Percentiles rank a stretch among this genome's conserved stretches.
Evolutionary conservation across 2,888 invertebrate genomes (phyloP).

Genomic region (Bruchidius siliquastri): DNA sequence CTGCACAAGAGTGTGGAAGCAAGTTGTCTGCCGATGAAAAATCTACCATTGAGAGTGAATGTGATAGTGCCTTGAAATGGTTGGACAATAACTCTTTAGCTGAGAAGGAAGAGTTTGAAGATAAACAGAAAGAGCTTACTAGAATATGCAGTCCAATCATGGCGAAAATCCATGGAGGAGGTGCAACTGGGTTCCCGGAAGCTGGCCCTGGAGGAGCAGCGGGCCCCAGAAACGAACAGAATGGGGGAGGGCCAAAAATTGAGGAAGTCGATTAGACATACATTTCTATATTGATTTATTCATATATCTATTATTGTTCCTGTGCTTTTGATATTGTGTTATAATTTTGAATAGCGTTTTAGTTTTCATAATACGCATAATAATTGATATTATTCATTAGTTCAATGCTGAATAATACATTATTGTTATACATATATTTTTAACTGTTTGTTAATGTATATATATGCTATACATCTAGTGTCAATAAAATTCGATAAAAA

Average conservation of each 20-base stretch:
- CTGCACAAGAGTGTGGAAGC: constrained; percentile 59
- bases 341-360: not conserved
- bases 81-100: constrained; percentile 60
- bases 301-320: not conserved
- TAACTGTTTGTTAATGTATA: not conserved
- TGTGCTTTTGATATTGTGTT: not conserved
- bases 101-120: constrained; percentile 63
- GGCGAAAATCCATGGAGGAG: constrained; percentile 50
- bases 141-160: constrained; percentile 54
- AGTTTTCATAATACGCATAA: not conserved
- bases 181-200: constrained; percentile 8
- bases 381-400: not conserved
- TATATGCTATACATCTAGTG: no score
- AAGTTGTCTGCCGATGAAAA: constrained; percentile 55
- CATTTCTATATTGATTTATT: not conserved
- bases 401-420: not conserved
- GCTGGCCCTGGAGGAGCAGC: constrained; percentile 20
- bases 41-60: constrained; percentile 46
- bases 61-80: constrained; percentile 64
- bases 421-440: not conserved
- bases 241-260: constrained; percentile 17
- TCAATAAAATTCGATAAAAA: no score
- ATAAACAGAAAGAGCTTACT: constrained; percentile 52
- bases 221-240: constrained; percentile 22
- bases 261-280: constrained; percentile 16